phyloP scores from a whole-genome alignment of 2,113 vertebrate species.

The Ophiodon elongatus region DNA sequence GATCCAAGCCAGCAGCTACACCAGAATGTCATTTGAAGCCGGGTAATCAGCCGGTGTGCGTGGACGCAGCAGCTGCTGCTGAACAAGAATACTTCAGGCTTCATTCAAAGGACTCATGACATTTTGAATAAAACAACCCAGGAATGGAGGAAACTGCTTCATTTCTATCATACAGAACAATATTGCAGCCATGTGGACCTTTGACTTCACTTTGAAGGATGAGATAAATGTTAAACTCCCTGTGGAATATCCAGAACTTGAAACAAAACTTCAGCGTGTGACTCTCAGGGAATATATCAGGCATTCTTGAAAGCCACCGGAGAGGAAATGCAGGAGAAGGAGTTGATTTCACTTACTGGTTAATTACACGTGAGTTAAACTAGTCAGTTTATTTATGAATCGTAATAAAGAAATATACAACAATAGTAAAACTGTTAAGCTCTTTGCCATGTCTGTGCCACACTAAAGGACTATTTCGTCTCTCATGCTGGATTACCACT shows the following conservation, averaged over 20 bases:
- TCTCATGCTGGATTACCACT: not conserved
- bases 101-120: constrained; percentile 53
- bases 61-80: constrained; percentile 76
- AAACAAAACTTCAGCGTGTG: constrained; percentile 16
- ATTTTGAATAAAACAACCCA: constrained; percentile 15
- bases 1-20: constrained; percentile 63
- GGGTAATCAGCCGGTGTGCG: constrained; percentile 51
- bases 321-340: constrained; percentile 48
- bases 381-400: constrained; percentile 1
- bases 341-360: constrained; percentile 38
- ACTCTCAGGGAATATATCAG: constrained; percentile 12
- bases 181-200: constrained; percentile 23
- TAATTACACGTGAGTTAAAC: constrained; percentile 63
- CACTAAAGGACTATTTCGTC: not conserved
- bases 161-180: constrained; percentile 21
- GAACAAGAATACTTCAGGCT: constrained; percentile 61
- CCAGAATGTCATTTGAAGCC: constrained; percentile 74
- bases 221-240: constrained; percentile 13
- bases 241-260: constrained; percentile 35
- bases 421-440: not conserved
- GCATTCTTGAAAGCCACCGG: not conserved
- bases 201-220: constrained; percentile 26
- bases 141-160: constrained; percentile 18
- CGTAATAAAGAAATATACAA: not conserved
- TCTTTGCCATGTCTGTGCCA: not conserved